A percentile compares a stretch with the other conserved stretches of the same genome.
These are phyloP conservation scores for Ophioderma brevispina DNA, from an alignment of 35 echinoderm and acorn worm species.

Conservation along the genomic window DNA sequence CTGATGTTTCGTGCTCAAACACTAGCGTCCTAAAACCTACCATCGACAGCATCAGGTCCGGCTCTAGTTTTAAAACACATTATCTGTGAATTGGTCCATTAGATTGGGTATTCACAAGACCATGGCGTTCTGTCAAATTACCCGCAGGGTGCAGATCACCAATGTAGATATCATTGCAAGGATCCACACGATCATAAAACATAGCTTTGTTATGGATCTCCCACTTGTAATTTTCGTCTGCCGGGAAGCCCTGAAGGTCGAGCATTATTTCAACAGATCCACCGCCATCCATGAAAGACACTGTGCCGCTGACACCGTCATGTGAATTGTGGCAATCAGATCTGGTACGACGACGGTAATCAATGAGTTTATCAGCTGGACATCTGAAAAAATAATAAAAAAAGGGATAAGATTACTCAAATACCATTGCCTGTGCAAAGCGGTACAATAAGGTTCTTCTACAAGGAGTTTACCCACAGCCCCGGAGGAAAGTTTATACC, in stretches of 20 bases:
- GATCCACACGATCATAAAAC: background rate
- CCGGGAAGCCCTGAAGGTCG: background rate
- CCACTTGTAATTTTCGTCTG: background rate
- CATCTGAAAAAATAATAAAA: background rate
- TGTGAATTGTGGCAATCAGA: background rate
- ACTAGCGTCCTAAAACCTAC: slow-evolving; percentile 65
- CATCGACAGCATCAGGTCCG: slow-evolving; percentile 57
- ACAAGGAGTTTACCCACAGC: too few species aligned
- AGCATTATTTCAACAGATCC: background rate
- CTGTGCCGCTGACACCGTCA: background rate
- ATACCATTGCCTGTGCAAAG: too few species aligned
- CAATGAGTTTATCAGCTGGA: background rate
- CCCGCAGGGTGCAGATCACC: background rate
- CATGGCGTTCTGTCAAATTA: background rate
- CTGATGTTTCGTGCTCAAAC: slow-evolving; percentile 3
- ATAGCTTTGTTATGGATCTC: background rate
- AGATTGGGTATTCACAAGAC: too few species aligned
- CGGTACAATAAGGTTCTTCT: too few species aligned
- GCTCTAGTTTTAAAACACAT: background rate
- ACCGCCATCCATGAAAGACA: background rate
- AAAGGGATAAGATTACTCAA: too few species aligned
- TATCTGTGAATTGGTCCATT: too few species aligned
- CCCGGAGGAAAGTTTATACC: too few species aligned
- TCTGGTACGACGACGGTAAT: background rate
- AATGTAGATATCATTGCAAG: background rate